These are phyloP conservation scores for Acanthoscelides obtectus DNA, from an alignment of 2,888 invertebrate genomes.

Conservation along the genomic window DNA sequence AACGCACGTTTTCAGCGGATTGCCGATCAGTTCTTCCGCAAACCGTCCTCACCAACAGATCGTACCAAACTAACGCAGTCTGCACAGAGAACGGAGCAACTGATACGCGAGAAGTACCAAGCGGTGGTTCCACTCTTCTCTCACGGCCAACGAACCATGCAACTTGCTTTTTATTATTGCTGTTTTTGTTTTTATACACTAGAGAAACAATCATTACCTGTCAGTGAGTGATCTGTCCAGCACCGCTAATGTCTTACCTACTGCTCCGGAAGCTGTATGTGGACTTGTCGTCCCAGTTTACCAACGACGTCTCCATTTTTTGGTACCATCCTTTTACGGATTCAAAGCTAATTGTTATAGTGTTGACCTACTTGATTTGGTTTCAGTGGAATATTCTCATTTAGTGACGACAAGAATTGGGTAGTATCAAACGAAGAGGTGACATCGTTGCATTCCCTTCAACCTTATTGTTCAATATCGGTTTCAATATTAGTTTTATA, in stretches of 20 bases:
- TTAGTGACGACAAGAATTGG: too few relatives aligned
- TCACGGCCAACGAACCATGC: conserved; percentile 4
- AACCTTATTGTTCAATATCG: too few relatives aligned
- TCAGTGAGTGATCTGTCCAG: neutral
- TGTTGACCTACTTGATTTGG: too few relatives aligned
- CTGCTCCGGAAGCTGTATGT: neutral
- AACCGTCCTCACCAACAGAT: neutral
- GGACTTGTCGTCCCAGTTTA: neutral
- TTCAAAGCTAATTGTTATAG: neutral
- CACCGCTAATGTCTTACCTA: neutral
- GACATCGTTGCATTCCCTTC: too few relatives aligned
- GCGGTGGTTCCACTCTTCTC: conserved; percentile 1
- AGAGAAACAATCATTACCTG: neutral
- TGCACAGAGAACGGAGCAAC: neutral
- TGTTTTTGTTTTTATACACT: neutral
- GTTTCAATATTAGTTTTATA: too few relatives aligned
- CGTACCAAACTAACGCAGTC: neutral
- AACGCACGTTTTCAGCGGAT: neutral
- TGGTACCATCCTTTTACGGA: neutral
- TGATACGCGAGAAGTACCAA: conserved; percentile 1
- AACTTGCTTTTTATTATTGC: neutral
- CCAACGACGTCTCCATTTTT: neutral
- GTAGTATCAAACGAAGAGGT: too few relatives aligned
- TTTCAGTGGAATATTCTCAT: too few relatives aligned
- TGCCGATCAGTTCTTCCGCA: neutral